Base-by-base conservation (phyloP, 1,140 invertebrate genomes). In the Telenomus remus region DNA sequence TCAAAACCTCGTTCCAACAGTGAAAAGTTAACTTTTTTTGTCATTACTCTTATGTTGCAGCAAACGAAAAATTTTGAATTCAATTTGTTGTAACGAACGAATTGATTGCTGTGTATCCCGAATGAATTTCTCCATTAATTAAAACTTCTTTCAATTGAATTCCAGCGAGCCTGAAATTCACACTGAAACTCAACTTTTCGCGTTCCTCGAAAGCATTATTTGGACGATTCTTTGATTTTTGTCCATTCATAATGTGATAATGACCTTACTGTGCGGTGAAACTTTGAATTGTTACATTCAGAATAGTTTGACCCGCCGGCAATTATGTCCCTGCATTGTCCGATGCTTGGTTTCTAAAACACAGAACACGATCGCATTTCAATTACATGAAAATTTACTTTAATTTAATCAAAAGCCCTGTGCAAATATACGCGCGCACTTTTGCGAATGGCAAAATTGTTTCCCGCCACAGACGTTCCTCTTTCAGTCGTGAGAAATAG, bases 211-310 rank as follows among this genome's bases (percentile, higher is more conserved):
- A 50, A 66, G 57, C 39, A 51, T 69, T 33, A 60, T 54, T 60
- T 39, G 11, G 10, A 27, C 16, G 50, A 49, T 5, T 55, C 47
- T 70, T 55, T 42, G 50, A 70, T 54, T 61, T 53, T 49, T 13
- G 12, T 16, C 2, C 55, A 34, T 54, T 43, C 43, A 61, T 55
- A 61, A 61, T 54, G 14, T 51, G 46, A 61, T 63, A 71, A 71
- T 63, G 46, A 71, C 15, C 53, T 56, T 46, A 44, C 51, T 27
- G 50, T 70, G 49, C 37, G 44, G 8, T 34, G 44, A 42, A 71
- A 71, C 68, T 71, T 71, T 63, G 59, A 46, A 63, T 71, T 71
- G 50, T 70, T 70, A 70, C 57, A 50, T 63, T 71, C 51, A 63
- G 2, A 19, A 37, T 34, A 44, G 43, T 39, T 60, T 16, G 13